Conservation (phyloP, 2,888 invertebrate species). For the Mythimna pallens region DNA sequence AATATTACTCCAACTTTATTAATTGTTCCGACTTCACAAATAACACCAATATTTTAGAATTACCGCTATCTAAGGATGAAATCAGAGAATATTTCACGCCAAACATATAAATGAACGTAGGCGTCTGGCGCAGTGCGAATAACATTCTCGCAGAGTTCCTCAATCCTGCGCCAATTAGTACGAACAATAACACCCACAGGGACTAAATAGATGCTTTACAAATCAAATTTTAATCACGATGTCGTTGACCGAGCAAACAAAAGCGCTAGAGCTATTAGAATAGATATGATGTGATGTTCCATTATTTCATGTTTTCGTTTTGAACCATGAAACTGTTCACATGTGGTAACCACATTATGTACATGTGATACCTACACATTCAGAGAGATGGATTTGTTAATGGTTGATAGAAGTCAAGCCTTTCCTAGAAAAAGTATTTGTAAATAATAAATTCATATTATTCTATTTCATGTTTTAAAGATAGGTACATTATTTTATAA, state of each 20-base stretch:
- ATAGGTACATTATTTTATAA: too few species aligned
- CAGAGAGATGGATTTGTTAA: neutral
- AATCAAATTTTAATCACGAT: constrained; percentile 70
- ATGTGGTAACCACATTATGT: constrained; percentile 57
- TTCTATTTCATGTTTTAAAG: neutral
- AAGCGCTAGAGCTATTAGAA: constrained; percentile 24
- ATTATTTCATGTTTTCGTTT: constrained; percentile 16
- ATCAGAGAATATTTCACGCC: constrained; percentile 42
- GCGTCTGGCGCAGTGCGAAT: constrained; percentile 58
- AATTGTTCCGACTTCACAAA: constrained; percentile 27
- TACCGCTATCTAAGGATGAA: constrained; percentile 49
- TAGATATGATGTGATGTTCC: constrained; percentile 13
- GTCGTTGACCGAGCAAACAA: constrained; percentile 72
- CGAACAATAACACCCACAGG: constrained; percentile 83
- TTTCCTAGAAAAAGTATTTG: neutral
- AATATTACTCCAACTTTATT: constrained; percentile 31
- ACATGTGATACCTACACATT: neutral
- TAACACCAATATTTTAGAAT: constrained; percentile 47
- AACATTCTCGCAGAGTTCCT: constrained; percentile 61
- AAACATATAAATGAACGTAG: constrained; percentile 55
- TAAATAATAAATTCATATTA: neutral
- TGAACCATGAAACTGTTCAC: constrained; percentile 33
- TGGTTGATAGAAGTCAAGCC: neutral
- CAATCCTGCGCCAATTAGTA: constrained; percentile 66
- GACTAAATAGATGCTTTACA: constrained; percentile 64